Base-by-base conservation (phyloP, 2,113 vertebrate species). In the Hymenochirus boettgeri region DNA sequence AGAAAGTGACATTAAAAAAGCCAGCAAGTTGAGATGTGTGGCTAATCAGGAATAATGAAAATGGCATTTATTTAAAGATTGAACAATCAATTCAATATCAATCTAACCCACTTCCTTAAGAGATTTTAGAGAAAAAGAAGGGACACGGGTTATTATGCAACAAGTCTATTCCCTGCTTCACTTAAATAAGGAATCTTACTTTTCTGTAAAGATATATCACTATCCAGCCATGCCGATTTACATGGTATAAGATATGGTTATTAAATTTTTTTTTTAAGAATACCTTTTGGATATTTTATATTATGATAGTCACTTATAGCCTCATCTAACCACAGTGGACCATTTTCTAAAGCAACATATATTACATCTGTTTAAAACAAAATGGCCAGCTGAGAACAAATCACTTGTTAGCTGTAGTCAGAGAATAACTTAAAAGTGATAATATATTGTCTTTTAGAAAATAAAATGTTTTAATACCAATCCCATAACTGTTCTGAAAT, bases 401-500 rank as follows among this genome's bases (percentile, higher is more conserved):
- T 17, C 46, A 22, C 11, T 35, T 22, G 12, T 19, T 51, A 57
- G 58, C 48, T 23, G 54, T 73, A 71, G 70, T 21, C 48, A 62
- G 31, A 26, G 50, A 58, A 53, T 37, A 71, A 61, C 48, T 54
- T 54, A 61, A n/a, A 31, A 57, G 33, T 26, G 33, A 19, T 22
- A 37, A 63, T 63, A 42, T 37, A 54, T 10, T 42, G 19, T 52
- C 22, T 22, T 29, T 35, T 22, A 10, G 29, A 46, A 52, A 33
- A 62, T 51, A 52, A 47, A 57, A 57, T 57, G 54, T 57, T 57
- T 57, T 57, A 57, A 57, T 57, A 57, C 18, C 18, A 29, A 29
- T 2, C 18, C 54, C 19, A 33, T 15, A 57, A 42, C 13, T 42
- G 39, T 42, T 42, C 33, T 13, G 10, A 35, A 35, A 35, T 35